A percentile compares a stretch with the other conserved stretches of the same genome.
These are phyloP conservation scores for Mesoligia furuncula DNA, from an alignment of 2,888 invertebrate genomes.

Conservation along the genomic window DNA sequence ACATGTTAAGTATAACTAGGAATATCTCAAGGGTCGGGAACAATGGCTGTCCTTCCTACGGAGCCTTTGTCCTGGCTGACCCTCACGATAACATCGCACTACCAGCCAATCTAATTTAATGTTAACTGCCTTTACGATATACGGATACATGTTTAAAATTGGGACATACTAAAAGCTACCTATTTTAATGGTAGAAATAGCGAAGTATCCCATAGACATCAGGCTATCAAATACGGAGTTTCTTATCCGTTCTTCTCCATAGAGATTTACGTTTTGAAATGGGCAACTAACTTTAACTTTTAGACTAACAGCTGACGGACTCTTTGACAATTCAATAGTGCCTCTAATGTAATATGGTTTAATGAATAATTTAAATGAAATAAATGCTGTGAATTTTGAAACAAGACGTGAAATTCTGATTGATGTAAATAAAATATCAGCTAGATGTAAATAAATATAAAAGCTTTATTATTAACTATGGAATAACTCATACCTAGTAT, in stretches of 20 bases:
- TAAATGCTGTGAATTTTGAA: not conserved
- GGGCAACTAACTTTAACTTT: not conserved
- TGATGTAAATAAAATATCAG: constrained; percentile 1
- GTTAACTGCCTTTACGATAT: constrained; percentile 58
- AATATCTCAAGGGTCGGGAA: constrained; percentile 66
- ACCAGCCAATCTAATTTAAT: constrained; percentile 71
- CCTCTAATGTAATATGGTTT: not conserved
- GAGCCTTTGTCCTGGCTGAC: constrained; percentile 69
- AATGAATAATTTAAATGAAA: not conserved
- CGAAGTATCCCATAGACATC: not conserved
- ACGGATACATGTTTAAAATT: constrained; percentile 44
- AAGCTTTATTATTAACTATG: constrained; percentile 25
- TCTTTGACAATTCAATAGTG: not conserved
- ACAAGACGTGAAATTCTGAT: not conserved
- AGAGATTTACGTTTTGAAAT: not conserved
- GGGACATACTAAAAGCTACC: not conserved
- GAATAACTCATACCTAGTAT: constrained; percentile 15
- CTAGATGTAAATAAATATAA: not conserved
- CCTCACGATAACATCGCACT: constrained; percentile 71
- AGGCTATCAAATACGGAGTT: not conserved
- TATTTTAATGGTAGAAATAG: constrained; percentile 1
- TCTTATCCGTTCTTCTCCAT: not conserved
- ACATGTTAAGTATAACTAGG: constrained; percentile 48
- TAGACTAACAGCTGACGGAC: not conserved
- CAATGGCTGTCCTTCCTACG: constrained; percentile 68